These are phyloP conservation scores for Hymenochirus boettgeri DNA, from an alignment of 2,113 vertebrate genomes.

Conservation along the genomic window DNA sequence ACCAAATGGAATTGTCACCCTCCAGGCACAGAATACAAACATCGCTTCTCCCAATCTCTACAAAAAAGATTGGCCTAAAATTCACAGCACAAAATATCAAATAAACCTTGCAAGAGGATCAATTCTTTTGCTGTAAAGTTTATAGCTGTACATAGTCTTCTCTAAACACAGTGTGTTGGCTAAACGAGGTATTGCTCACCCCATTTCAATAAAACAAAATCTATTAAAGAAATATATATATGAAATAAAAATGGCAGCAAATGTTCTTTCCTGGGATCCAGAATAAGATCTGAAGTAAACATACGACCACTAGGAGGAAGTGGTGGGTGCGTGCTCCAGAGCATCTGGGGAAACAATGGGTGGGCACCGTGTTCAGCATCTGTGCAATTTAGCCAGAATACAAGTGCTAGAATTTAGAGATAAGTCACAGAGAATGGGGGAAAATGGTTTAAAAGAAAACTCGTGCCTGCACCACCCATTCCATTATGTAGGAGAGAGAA, in stretches of 20 bases:
- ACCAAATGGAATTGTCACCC: slow-evolving; percentile 23
- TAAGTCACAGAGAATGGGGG: slow-evolving; percentile 12
- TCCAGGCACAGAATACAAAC: slow-evolving; percentile 12
- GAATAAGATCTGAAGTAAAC: too few relatives aligned
- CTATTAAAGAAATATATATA: too few relatives aligned
- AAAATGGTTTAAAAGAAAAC: neutral
- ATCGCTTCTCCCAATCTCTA: slow-evolving; percentile 20
- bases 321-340: neutral
- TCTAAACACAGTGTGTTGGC: slow-evolving; percentile 35
- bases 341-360: slow-evolving; percentile 5
- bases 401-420: neutral
- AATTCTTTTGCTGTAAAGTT: slow-evolving; percentile 14
- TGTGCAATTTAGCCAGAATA: neutral
- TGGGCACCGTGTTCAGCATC: slow-evolving; percentile 4
- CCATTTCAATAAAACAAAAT: neutral
- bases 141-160: neutral
- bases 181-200: slow-evolving; percentile 15
- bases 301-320: too few relatives aligned
- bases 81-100: neutral
- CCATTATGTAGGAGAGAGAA: neutral
- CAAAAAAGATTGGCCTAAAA: neutral
- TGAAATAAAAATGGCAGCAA: too few relatives aligned
- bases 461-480: neutral
- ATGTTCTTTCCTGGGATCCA: too few relatives aligned
- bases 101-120: neutral